A percentile compares a stretch with the other conserved stretches of the same genome.
phyloP scores from a whole-genome alignment of 2,888 invertebrate species.

The Siphlonurus alternatus region DNA sequence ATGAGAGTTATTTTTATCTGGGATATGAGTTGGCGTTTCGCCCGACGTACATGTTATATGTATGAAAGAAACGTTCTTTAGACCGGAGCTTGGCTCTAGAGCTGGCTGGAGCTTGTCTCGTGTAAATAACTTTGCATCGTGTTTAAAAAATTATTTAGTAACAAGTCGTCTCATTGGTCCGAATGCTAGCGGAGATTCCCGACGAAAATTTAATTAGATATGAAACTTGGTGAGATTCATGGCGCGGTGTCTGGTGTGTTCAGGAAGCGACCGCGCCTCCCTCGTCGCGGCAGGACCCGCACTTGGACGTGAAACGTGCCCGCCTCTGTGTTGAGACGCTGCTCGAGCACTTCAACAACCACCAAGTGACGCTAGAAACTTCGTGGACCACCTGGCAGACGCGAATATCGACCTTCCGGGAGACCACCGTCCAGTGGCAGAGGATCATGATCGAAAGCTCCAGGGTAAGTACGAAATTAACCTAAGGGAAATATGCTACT shows the following conservation, averaged over 20 bases:
- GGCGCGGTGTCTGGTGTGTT: not conserved
- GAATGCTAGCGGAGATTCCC: too few relatives aligned
- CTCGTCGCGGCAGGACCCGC: conserved; percentile 42
- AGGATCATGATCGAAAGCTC: conserved; percentile 41
- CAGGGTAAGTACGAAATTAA: conserved; percentile 32
- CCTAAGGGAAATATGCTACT: too few relatives aligned
- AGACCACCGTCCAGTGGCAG: conserved; percentile 31
- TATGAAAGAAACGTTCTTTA: too few relatives aligned
- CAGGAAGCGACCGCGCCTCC: conserved; percentile 11
- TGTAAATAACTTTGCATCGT: not conserved
- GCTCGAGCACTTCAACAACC: conserved; percentile 45
- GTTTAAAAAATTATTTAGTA: too few relatives aligned
- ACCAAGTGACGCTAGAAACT: conserved; percentile 44
- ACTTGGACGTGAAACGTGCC: conserved; percentile 49
- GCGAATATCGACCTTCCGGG: conserved; percentile 35
- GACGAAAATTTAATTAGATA: too few relatives aligned
- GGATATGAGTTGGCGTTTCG: not conserved
- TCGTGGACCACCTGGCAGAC: conserved; percentile 56
- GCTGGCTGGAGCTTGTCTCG: not conserved
- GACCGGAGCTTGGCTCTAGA: not conserved
- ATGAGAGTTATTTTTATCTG: not conserved
- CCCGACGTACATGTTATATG: not conserved
- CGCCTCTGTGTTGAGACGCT: conserved; percentile 47
- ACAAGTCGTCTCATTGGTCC: too few relatives aligned
- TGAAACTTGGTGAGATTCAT: too few relatives aligned